phyloP scores from a whole-genome alignment of 2,797 vertebrate genomes.

The Mormyrus hasselquistii region DNA sequence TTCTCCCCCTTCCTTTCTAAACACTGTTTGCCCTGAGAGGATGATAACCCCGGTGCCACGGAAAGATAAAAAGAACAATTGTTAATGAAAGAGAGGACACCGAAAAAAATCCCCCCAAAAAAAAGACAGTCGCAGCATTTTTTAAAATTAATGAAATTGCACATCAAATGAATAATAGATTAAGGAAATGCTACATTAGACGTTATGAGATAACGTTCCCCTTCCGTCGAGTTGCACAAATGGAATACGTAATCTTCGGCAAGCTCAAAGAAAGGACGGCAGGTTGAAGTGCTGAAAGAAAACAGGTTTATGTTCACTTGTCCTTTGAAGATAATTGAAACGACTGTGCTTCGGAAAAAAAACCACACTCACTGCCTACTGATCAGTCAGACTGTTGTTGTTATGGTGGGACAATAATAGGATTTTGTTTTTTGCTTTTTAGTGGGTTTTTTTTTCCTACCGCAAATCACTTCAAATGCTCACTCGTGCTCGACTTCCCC shows the following conservation, averaged over 20 bases:
- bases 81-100: constrained; percentile 13
- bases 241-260: neutral
- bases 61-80: constrained; percentile 24
- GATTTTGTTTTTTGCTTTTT: constrained; percentile 18
- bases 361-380: neutral
- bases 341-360: neutral
- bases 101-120: neutral
- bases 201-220: constrained; percentile 6
- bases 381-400: constrained; percentile 6
- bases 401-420: constrained; percentile 11
- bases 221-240: neutral
- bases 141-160: constrained; percentile 21
- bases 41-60: constrained; percentile 16
- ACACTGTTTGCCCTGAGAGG: constrained; percentile 23
- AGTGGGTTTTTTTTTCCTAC: neutral
- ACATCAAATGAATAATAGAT: constrained; percentile 28
- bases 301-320: constrained; percentile 12
- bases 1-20: neutral
- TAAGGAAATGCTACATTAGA: constrained; percentile 19
- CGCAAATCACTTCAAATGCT: constrained; percentile 16
- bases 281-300: constrained; percentile 17
- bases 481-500: constrained; percentile 1
- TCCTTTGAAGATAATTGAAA: constrained; percentile 23
- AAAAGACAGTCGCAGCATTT: constrained; percentile 12
- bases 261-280: neutral